Evolutionary conservation across 2,113 vertebrate genomes (phyloP), one percentile per base, ranked within the genome.

Genomic region (Amia ocellicauda): DNA sequence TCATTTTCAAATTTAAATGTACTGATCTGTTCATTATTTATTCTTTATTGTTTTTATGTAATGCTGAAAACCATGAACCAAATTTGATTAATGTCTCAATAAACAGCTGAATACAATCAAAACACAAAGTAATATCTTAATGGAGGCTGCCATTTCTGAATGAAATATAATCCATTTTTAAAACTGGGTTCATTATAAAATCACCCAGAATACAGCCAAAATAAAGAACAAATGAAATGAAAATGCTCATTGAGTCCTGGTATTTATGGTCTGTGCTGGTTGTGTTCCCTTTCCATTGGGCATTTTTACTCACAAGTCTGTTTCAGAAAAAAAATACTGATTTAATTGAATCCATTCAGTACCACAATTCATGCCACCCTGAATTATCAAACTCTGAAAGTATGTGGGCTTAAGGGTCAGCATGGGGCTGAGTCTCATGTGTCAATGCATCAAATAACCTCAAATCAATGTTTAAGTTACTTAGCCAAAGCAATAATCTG

Each of bases 341-440:
- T 24, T 45, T 66, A 58, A 66, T 36, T 58, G 19, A 66, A 66
- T 36, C 55, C 55, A 66, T 16, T 57, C 20, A 45, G 50, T 58
- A 66, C n/a, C 7, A 47, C 53, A 60, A 60, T 20, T 19, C 20
- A 42, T 26, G 23, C 20, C 57, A 28, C 24, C 16, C 40, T 60
- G n/a, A 66, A 17, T 66, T 43, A 66, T 50, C 28, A 58, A 24
- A 28, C 62, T 52, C 52, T 64, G 53, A 64, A 54, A 45, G 53
- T 45, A 45, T 64, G 62, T 66, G 41, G 16, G 22, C 31, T 28
- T 5, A 51, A 51, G 29, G 55, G 63, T 66, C 28, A 41, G 8
- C 13, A 42, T n/a, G 24, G 23, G 62, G 36, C 8, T 16, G 16
- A 41, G 26, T 41, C 26, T 54, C 54, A 36, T 23, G 45, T 24